Conservation (phyloP, 2,113 vertebrate genomes). For the Syrmaticus mikado region DNA sequence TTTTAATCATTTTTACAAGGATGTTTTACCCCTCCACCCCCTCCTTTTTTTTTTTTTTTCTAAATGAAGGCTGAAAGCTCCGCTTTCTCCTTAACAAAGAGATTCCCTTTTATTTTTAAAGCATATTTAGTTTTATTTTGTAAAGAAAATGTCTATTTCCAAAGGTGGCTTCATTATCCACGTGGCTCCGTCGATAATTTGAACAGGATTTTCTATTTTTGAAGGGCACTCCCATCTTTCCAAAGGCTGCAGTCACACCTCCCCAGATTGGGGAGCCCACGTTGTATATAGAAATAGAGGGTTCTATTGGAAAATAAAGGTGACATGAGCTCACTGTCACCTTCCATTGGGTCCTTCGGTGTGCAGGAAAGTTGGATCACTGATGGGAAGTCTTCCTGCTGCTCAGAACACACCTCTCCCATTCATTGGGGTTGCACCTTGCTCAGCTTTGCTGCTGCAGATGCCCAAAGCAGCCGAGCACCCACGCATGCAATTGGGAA, state of each 20-base stretch:
- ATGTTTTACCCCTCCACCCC: too few species aligned
- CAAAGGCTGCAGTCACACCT: not conserved
- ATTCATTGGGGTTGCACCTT: too few species aligned
- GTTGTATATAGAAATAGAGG: accelerated
- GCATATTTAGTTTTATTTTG: not conserved
- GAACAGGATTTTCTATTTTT: not conserved
- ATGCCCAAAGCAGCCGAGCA: not conserved
- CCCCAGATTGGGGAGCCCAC: accelerated
- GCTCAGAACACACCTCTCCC: accelerated
- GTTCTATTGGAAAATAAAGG: too few species aligned
- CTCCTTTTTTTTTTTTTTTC: too few species aligned
- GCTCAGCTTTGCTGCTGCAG: too few species aligned
- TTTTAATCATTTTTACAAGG: too few species aligned
- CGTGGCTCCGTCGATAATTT: accelerated
- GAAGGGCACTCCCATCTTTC: not conserved
- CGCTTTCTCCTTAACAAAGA: not conserved
- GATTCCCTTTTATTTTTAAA: not conserved
- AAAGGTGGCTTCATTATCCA: not conserved
- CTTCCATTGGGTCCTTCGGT: not conserved
- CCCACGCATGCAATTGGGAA: accelerated
- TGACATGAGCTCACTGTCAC: not conserved
- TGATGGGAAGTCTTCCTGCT: not conserved
- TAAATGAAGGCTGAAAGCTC: not conserved
- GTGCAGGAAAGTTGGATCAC: not conserved
- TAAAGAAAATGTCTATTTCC: not conserved